Base-by-base conservation (phyloP, 2,888 invertebrate genomes). In the Antheraea assamensis region DNA sequence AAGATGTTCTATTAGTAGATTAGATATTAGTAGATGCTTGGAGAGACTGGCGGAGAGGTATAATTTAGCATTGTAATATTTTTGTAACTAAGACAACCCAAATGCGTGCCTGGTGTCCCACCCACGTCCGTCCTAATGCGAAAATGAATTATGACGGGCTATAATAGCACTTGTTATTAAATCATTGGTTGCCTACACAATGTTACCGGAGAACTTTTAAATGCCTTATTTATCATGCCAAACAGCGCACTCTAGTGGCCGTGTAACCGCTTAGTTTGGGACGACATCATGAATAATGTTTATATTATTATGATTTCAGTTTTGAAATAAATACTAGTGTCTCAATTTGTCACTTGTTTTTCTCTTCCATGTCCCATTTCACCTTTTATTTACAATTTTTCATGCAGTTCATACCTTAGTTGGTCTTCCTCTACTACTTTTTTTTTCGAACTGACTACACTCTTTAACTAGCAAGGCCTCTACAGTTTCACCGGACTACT, bases 81-180 rank as follows among this genome's bases (percentile, higher is more conserved):
- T 58, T 64, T 64, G 4, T 27, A 17, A 30, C 61, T 15, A 17
- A 64, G n/a, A 64, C 27, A 30, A 42, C 31, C n/a, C 4, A n/a
- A 71, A 42, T 68, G 35, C 68, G 68, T 31, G 68, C 68, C 75
- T 66, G 73, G 47, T 76, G 75, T 76, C 76, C 78, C 76, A 73
- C 76, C 73, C 61, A 47, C 74, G 74, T 42, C 71, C 78, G 75
- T 76, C 82, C 84, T 87, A 88, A 89, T 88, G 87, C 83, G 86
- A 87, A 86, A 87, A 88, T 88, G 88, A 89, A 86, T 87, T 87
- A 88, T 87, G 86, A 83, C 83, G 83, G 79, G 77, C 80, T 82
- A 83, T 90, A 86, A 88, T 85, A 85, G 82, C 82, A 79, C 77
- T 82, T 80, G 86, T 88, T 88, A 87, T 87, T 88, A 88, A 88